Percentiles rank a stretch among this genome's conserved stretches.
Conservation (phyloP, 30 jellyfish, hydroid and myxozoan species). For the Hydra vulgaris region DNA sequence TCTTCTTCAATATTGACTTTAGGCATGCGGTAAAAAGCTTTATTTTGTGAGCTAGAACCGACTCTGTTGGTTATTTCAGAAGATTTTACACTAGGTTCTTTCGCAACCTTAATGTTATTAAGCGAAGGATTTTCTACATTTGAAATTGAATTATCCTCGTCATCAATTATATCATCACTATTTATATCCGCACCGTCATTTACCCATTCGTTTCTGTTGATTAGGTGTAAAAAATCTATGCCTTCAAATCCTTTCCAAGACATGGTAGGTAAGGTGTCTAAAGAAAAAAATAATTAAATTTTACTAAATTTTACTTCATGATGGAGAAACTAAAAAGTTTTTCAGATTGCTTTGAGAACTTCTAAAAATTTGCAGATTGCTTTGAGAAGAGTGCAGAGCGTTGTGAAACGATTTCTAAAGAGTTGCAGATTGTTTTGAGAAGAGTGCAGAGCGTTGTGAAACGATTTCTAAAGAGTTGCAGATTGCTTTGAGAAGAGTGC, state of each 20-base stretch:
- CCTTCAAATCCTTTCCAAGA: not conserved
- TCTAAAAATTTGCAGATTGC: too few species aligned
- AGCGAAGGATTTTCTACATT: not conserved
- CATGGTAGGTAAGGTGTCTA: not conserved
- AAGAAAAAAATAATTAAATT: not conserved
- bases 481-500: too few species aligned
- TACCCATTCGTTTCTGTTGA: not conserved
- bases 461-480: too few species aligned
- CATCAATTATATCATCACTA: not conserved
- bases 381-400: too few species aligned
- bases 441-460: too few species aligned
- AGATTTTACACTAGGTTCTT: not conserved
- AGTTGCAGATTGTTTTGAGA: too few species aligned
- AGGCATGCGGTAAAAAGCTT: not conserved
- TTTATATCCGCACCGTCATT: not conserved
- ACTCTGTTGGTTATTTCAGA: not conserved
- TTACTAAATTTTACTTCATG: not conserved
- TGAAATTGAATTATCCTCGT: not conserved
- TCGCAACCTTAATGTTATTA: not conserved
- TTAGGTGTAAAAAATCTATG: not conserved
- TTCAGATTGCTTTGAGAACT: too few species aligned
- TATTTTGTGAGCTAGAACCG: not conserved
- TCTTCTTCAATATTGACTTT: not conserved
- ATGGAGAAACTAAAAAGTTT: too few species aligned
- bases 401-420: too few species aligned